Base-by-base conservation (phyloP, 2,888 invertebrate genomes). In the Aphrophora alni region DNA sequence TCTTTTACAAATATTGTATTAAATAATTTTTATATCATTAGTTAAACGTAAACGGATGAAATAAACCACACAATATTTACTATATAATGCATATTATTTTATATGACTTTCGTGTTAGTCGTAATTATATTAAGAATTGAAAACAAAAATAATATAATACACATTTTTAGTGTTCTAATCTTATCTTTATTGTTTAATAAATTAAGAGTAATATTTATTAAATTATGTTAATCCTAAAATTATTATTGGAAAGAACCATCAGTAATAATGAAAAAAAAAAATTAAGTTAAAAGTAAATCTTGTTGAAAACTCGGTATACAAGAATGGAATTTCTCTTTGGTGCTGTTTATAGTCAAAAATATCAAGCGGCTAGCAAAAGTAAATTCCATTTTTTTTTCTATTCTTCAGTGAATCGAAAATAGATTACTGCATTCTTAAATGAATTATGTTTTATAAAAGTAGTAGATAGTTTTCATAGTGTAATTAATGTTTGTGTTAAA, bases 301-400 rank as follows among this genome's bases (percentile, higher is more conserved):
- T 59, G 59, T 59, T 59, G 59, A 59, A 59, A 59, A 59, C 59
- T 59, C 59, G 21, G 59, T 59, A 59, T 59, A 59, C 59, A 59
- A 59, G 59, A 59, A 21, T 59, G 59, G 59, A 59, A 59, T 59
- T 88, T 92, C 83, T 83, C 84, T 83, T 81, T 83, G 84, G 83
- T 81, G 83, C 84, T 84, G 84, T 84, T 84, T 84, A 84, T 84
- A 84, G 84, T 84, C 82, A 80, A 81, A 83, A 83, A 83, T 83
- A 84, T 82, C 83, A 80, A 82, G 83, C 83, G 82, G 83, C 84
- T 81, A 82, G 80, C 80, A 74, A 83, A 81, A 81, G 79, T 82
- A 7, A 59, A 59, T 59, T 59, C 59, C 59, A 8, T 59, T 59
- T 59, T 21, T 21, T 21, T 8, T 33, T 21, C 21, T 44, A 17